These are phyloP conservation scores for Oreochromis mossambicus DNA, from an alignment of 2,797 vertebrate species.

Conservation along the genomic window DNA sequence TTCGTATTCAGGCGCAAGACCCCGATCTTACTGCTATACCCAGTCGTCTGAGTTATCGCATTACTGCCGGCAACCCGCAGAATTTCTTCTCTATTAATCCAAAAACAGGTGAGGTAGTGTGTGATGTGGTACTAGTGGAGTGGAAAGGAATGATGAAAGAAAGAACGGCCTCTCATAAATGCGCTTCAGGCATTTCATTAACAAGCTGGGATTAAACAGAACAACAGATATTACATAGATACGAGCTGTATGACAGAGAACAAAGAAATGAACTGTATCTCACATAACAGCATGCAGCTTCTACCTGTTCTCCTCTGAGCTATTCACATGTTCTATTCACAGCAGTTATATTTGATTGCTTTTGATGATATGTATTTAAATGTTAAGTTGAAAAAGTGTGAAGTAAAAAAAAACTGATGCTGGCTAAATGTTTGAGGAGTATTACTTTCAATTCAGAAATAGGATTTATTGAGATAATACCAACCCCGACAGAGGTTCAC, in stretches of 20 bases:
- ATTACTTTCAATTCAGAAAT: not conserved
- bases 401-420: not conserved
- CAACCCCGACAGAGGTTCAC: not conserved
- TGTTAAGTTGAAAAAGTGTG: not conserved
- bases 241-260: not conserved
- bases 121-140: not conserved
- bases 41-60: constrained; percentile 86
- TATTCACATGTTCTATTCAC: not conserved
- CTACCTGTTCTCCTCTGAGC: not conserved
- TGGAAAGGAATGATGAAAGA: not conserved
- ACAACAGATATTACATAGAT: not conserved
- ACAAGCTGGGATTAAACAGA: not conserved
- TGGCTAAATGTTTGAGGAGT: not conserved
- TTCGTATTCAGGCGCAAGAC: constrained; percentile 92
- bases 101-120: constrained; percentile 85
- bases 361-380: not conserved
- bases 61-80: constrained; percentile 96
- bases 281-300: not conserved
- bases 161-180: not conserved
- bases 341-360: not conserved
- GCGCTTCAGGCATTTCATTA: not conserved
- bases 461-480: not conserved
- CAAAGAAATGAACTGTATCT: not conserved
- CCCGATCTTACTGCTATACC: constrained; percentile 83
- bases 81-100: constrained; percentile 94